Percentiles rank a stretch among this genome's conserved stretches.
Conservation (phyloP, 1,140 invertebrate genomes). For the Achatina immaculata region DNA sequence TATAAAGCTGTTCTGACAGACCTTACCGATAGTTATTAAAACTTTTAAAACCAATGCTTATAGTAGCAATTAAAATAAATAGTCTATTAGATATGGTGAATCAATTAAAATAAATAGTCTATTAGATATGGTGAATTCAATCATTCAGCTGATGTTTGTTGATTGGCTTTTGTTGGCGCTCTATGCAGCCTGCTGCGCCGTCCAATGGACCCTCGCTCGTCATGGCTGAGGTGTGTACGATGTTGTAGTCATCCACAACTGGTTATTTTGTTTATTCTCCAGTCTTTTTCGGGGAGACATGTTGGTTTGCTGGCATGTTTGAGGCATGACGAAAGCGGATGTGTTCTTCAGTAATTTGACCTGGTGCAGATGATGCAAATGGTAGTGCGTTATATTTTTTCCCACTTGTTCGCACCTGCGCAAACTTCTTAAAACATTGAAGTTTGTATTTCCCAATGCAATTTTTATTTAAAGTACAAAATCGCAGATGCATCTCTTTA, state of each 20-base stretch:
- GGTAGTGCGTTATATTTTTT: not conserved
- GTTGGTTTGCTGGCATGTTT: slow-evolving; percentile 25
- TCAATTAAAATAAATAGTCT: slow-evolving; percentile 62
- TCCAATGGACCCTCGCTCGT: slow-evolving; percentile 31
- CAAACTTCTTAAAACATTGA: too few relatives aligned
- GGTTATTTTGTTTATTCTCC: slow-evolving; percentile 11
- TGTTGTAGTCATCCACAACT: slow-evolving; percentile 28
- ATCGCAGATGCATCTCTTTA: too few relatives aligned
- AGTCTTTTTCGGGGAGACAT: slow-evolving; percentile 15
- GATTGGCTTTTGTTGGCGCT: not conserved
- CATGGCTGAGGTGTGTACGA: slow-evolving; percentile 21
- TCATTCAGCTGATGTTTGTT: not conserved
- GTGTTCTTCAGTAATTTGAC: not conserved
- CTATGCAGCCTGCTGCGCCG: slow-evolving; percentile 31
- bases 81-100: not conserved
- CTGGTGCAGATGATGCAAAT: not conserved
- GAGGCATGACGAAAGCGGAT: slow-evolving; percentile 26
- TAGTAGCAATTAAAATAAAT: slow-evolving; percentile 68
- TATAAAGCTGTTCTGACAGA: too few relatives aligned
- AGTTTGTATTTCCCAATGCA: slow-evolving; percentile 1
- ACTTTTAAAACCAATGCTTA: too few relatives aligned
- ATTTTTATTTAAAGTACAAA: too few relatives aligned
- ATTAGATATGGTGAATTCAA: not conserved
- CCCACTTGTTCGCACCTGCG: not conserved
- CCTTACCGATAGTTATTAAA: too few relatives aligned